A percentile compares a stretch with the other conserved stretches of the same genome.
phyloP scores from a whole-genome alignment of 2,888 invertebrate species.

The Melinopterus prodromus region DNA sequence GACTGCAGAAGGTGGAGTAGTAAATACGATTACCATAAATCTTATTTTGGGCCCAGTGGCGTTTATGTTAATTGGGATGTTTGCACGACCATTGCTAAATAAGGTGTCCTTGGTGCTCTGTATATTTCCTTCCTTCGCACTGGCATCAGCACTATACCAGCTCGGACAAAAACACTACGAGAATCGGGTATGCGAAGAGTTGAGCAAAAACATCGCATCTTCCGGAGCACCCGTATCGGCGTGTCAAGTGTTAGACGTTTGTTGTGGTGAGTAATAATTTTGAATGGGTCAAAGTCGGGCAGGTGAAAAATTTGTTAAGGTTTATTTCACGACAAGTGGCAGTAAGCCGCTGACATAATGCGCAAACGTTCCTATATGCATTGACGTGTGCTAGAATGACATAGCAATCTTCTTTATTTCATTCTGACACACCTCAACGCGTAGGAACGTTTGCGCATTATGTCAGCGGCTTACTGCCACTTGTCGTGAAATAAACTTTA shows the following conservation, averaged over 20 bases:
- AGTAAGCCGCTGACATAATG: no score
- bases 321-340: no score
- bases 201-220: not conserved
- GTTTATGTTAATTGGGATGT: constrained; percentile 43
- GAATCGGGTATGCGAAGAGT: not conserved
- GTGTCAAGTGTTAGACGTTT: not conserved
- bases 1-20: constrained; percentile 61
- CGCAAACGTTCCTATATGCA: no score
- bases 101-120: not conserved
- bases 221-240: not conserved
- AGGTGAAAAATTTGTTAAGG: no score
- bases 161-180: not conserved
- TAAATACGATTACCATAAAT: not conserved
- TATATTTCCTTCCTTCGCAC: not conserved
- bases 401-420: no score
- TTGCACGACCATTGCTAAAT: not conserved
- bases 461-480: no score
- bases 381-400: no score
- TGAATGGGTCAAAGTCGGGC: no score
- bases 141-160: not conserved
- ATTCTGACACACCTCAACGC: no score
- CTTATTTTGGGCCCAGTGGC: not conserved
- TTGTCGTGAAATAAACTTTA: no score
- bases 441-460: no score
- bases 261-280: not conserved